Evolutionary conservation across 1,140 invertebrate genomes (phyloP).

Genomic region (Mya arenaria): DNA sequence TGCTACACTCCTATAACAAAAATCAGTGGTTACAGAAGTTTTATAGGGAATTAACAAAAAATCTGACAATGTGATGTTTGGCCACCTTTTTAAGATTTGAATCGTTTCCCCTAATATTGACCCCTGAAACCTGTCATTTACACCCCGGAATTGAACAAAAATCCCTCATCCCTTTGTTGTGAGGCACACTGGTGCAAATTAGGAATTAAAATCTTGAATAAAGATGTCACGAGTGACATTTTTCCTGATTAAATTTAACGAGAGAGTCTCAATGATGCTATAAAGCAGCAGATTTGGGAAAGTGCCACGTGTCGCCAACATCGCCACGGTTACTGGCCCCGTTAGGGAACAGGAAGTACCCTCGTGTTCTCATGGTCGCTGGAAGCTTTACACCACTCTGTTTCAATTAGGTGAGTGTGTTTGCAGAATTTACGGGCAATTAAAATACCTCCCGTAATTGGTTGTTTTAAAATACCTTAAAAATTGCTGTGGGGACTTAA

Average conservation of each 20-base stretch:
- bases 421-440: not conserved
- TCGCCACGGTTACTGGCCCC: not conserved
- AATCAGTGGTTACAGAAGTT: too few relatives aligned
- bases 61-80: too few relatives aligned
- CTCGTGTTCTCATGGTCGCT: constrained; percentile 2
- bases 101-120: too few relatives aligned
- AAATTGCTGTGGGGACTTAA: too few relatives aligned
- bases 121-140: too few relatives aligned
- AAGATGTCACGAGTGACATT: constrained; percentile 45
- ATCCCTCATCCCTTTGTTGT: constrained; percentile 7
- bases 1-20: too few relatives aligned
- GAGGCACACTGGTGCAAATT: constrained; percentile 21
- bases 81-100: too few relatives aligned
- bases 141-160: too few relatives aligned
- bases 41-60: too few relatives aligned
- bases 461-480: too few relatives aligned
- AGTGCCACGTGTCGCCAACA: constrained; percentile 1
- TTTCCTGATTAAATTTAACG: constrained; percentile 43
- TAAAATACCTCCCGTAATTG: too few relatives aligned
- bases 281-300: not conserved
- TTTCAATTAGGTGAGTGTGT: constrained; percentile 10
- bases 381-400: not conserved
- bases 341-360: constrained; percentile 15
- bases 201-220: constrained; percentile 3
- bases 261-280: not conserved